Base-by-base conservation (phyloP, 2,113 vertebrate genomes). In the Brachionichthys hirsutus region DNA sequence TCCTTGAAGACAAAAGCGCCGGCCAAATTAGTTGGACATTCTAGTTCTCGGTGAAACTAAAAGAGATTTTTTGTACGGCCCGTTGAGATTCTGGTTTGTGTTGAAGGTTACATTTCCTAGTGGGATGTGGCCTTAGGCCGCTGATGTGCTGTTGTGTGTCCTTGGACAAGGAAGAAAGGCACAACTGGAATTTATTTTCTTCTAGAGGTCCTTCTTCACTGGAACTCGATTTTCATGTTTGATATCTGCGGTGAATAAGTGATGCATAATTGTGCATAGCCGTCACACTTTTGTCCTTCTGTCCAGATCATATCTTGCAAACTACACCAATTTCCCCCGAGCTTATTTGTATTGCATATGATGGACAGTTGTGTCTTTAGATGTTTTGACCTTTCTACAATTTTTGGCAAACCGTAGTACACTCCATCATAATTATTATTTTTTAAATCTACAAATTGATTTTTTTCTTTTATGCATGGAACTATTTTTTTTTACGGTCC, bases 71-170 rank as follows among this genome's bases (percentile, higher is more conserved):
- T 79, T 84, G 66, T 16, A 61, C 71, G 61, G 46, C 73, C 67
- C 71, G 64, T 70, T 44, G 80, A 64, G 66, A 70, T 74, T 73
- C 68, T 75, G 77, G 81, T 84, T 85, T 78, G 77, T 67, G 75
- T 84, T 63, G 66, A 73, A 81, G 77, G 85, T 87, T 85, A 85
- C 80, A 85, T 83, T 87, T 89, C 87, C 82, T 87, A 81, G 60
- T 50, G 46, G 80, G 65, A 75, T 50, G 4, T 55, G 62, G 82
- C 87, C 84, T 55, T 1, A 30, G 78, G 87, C 77, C 80, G 61
- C 70, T 61, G 68, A 53, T 59, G 83, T 83, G 77, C 83, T 66
- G 80, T 59, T 77, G 55, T 83, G 41, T 77, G 82, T 75, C 56
- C 80, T 64, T 84, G 84, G 84, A 84, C 67, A 45, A 75, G 80